Conservation (phyloP, 1,140 invertebrate species). For the Atopsyche davidsoni region DNA sequence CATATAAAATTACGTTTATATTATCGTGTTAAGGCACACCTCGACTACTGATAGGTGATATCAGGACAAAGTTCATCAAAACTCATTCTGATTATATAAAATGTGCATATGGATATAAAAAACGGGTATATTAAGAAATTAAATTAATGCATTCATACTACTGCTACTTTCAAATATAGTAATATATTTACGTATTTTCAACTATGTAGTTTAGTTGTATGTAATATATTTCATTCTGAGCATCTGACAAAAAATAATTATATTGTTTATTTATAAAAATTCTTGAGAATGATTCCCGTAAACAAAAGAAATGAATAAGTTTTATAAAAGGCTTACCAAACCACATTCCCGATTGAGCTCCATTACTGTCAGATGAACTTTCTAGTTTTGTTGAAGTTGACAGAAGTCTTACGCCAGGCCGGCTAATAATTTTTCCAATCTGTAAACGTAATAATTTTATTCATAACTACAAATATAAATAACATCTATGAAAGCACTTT, state of each 20-base stretch:
- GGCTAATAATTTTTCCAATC: constrained; percentile 8
- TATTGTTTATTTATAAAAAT: too few species aligned
- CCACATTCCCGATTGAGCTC: constrained; percentile 11
- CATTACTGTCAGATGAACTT: constrained; percentile 8
- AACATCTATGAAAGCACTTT: background rate
- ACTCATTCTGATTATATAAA: background rate
- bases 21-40: background rate
- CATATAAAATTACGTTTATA: background rate
- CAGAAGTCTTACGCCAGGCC: constrained; percentile 14
- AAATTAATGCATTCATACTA: too few species aligned
- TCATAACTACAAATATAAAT: background rate
- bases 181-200: too few species aligned
- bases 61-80: background rate
- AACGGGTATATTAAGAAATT: background rate
- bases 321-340: constrained; percentile 13
- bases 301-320: background rate
- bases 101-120: background rate
- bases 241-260: too few species aligned
- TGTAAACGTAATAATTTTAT: constrained; percentile 7
- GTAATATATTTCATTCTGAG: too few species aligned
- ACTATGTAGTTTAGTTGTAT: too few species aligned
- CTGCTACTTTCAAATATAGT: too few species aligned
- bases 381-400: constrained; percentile 12
- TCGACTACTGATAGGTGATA: background rate
- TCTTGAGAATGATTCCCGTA: background rate